Percentiles rank a stretch among this genome's conserved stretches.
These are phyloP conservation scores for Callyntrura sp. DNA, from an alignment of 2,888 invertebrate species.

Conservation along the genomic window DNA sequence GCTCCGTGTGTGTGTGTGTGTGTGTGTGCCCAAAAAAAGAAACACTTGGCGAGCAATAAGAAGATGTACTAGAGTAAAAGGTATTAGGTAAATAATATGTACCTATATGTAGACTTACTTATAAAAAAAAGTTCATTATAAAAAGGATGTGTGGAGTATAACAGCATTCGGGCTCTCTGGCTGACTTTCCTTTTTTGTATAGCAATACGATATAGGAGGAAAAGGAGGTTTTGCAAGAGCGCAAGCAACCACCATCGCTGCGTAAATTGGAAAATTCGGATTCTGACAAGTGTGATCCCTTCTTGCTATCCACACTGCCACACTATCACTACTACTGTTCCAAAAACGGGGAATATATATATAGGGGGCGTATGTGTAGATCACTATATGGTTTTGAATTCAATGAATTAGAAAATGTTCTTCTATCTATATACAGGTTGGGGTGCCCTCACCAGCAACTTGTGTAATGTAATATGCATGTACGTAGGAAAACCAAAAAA, in stretches of 20 bases:
- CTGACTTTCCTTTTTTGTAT: no score
- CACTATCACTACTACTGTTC: slow-evolving; percentile 25
- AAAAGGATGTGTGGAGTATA: not conserved
- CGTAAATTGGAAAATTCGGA: slow-evolving; percentile 83
- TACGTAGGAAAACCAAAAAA: slow-evolving; percentile 53
- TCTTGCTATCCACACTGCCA: slow-evolving; percentile 81
- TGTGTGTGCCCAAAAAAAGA: no score
- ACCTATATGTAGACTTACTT: not conserved
- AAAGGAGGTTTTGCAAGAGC: slow-evolving; percentile 40
- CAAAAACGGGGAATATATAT: not conserved
- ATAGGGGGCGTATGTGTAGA: not conserved
- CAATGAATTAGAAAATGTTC: slow-evolving; percentile 52
- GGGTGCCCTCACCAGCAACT: no score
- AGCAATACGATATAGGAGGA: not conserved
- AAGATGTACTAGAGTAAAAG: slow-evolving; percentile 6
- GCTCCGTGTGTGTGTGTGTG: no score
- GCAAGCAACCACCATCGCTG: slow-evolving; percentile 74
- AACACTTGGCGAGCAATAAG: slow-evolving; percentile 34
- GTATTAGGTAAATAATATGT: not conserved
- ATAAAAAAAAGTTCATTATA: slow-evolving; percentile 43
- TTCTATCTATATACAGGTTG: not conserved
- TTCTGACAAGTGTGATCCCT: slow-evolving; percentile 84
- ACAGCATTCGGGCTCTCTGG: no score
- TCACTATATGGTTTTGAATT: slow-evolving; percentile 46
- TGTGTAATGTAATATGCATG: not conserved